Conservation (phyloP, 2,888 invertebrate species). For the Meiosimyza decipiens region DNA sequence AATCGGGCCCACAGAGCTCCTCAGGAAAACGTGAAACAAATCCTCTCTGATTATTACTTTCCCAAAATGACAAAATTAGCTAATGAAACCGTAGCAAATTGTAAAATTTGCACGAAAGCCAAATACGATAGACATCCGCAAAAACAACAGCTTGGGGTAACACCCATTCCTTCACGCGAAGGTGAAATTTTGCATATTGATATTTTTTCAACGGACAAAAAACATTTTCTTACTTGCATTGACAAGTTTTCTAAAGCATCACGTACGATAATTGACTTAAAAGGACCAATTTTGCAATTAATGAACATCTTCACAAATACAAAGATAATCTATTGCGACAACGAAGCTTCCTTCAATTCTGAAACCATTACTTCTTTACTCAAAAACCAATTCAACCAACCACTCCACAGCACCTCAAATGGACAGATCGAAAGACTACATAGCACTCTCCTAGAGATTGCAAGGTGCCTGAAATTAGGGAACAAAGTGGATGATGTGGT, state of each 20-base stretch:
- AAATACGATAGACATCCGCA: slow-evolving; percentile 40
- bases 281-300: slow-evolving; percentile 22
- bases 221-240: neutral
- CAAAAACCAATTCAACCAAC: slow-evolving; percentile 31
- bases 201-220: no score
- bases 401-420: slow-evolving; percentile 34
- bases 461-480: slow-evolving; percentile 39
- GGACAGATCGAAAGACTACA: slow-evolving; percentile 45
- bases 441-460: slow-evolving; percentile 45
- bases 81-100: no score
- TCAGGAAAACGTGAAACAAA: no score
- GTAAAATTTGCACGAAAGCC: no score
- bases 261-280: no score
- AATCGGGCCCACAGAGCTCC: no score
- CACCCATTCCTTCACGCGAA: slow-evolving; percentile 38
- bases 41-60: no score
- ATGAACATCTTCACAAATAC: slow-evolving; percentile 11
- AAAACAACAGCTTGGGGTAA: slow-evolving; percentile 32
- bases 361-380: slow-evolving; percentile 31
- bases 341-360: slow-evolving; percentile 37
- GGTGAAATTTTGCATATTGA: slow-evolving; percentile 40
- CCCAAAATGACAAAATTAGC: no score
- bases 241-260: no score
- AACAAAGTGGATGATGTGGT: no score
- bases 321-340: slow-evolving; percentile 35